Base-by-base conservation (phyloP, 1,140 invertebrate species). In the Drosophila punjabiensis region DNA sequence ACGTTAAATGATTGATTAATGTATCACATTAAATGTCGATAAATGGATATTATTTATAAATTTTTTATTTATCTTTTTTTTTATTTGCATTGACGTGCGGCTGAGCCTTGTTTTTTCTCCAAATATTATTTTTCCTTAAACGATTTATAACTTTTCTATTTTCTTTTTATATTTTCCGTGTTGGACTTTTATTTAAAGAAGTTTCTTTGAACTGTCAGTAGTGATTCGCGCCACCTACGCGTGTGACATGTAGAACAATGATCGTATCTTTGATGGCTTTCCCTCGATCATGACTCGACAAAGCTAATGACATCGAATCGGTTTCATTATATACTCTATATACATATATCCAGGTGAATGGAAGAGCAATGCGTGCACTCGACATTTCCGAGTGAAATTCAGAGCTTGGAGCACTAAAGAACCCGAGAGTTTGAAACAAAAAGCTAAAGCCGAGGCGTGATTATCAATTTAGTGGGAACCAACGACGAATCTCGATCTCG, bases 391-490 rank as follows among this genome's bases (percentile, higher is more conserved):
- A 68, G 65, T 68, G 65, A 68, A 68, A 68, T 66, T 32, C 41
- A 33, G 8, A 35, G 24, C 65, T 33, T 28, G 33, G 10, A 8
- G 11, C 52, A 37, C 56, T 14, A 59, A 14, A 56, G 39, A 71
- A 73, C 41, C 41, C 16, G 18, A 59, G 33, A 55, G 28, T 8
- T 28, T 66, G 50, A 76, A 66, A 66, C 61, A 66, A 66, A 59
- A 58, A 24, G n/a, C 53, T 5, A 16, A 58, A 14, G 39, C 10
- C 41, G 60, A 32, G 30, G 73, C 75, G 76, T 79, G 76, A 70
- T 79, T 70, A 79, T 79, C 76, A 79, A 59, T 79, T 79, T 70
- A 79, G 62, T 59, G 43, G 61, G 75, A 79, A 79, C 50, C 62
- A 76, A 76, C 74, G 74, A 76, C 74, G 74, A 76, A 76, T 66